phyloP scores from a whole-genome alignment of 2,797 vertebrate genomes.

The Coendou prehensilis region DNA sequence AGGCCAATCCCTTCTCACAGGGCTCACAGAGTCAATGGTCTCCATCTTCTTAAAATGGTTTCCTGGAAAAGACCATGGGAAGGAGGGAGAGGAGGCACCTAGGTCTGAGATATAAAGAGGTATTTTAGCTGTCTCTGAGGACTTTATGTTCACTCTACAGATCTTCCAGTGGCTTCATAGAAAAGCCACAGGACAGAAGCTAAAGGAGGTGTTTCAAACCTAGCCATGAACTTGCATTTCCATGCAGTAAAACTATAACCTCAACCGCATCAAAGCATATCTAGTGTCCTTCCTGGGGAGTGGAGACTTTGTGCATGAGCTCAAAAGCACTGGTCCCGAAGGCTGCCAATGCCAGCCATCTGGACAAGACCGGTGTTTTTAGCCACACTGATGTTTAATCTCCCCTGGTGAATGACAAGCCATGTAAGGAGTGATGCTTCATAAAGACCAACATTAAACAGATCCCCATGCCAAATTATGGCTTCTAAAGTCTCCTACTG shows the following conservation, averaged over 20 bases:
- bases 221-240: background rate
- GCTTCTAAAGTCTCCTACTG: background rate
- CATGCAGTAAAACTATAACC: background rate
- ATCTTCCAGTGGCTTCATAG: background rate
- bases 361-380: background rate
- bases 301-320: background rate
- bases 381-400: background rate
- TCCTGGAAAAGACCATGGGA: background rate
- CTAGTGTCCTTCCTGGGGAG: background rate
- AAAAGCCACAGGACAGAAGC: background rate
- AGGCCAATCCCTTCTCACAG: background rate
- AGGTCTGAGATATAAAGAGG: background rate
- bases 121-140: background rate
- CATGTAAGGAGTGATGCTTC: background rate
- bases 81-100: background rate
- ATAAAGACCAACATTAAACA: background rate
- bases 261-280: background rate
- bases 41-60: background rate
- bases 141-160: background rate
- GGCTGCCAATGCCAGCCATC: background rate
- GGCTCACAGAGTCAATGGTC: conserved; percentile 24
- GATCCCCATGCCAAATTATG: background rate
- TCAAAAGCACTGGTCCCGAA: accelerated
- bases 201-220: background rate
- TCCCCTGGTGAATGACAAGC: background rate